Evolutionary conservation across 2,797 vertebrate genomes (phyloP).

Genomic region (Miichthys miiuy): DNA sequence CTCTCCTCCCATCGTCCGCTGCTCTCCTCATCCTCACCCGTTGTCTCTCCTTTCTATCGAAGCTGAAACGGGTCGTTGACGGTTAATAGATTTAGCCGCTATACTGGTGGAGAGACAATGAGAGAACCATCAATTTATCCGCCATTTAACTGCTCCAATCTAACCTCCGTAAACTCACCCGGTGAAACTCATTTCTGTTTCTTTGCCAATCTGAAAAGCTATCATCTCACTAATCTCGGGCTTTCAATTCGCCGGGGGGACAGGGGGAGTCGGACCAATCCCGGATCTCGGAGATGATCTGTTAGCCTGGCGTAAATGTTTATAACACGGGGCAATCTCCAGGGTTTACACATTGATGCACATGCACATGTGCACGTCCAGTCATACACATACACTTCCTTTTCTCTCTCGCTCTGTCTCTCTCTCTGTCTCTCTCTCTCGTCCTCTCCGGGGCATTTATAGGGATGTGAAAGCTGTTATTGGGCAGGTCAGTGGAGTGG

Average conservation of each 20-base stretch:
- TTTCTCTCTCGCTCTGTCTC: constrained; percentile 7
- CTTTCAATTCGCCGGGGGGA: constrained; percentile 98
- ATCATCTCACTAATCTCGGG: constrained; percentile 98
- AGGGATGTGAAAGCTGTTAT: constrained; percentile 99
- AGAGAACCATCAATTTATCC: constrained; percentile 96
- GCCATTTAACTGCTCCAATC: constrained; percentile 97
- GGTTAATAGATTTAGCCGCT: constrained; percentile 97
- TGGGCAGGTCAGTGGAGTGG: constrained; percentile 98
- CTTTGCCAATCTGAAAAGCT: constrained; percentile 97
- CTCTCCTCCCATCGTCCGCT: background rate
- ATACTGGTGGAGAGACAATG: constrained; percentile 92
- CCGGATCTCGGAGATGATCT: constrained; percentile 97
- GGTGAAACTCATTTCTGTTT: constrained; percentile 98
- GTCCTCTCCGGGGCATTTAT: constrained; percentile 91
- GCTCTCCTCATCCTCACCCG: constrained; percentile 37
- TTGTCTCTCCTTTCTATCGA: constrained; percentile 38
- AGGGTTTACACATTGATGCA: constrained; percentile 73
- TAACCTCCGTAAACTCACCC: constrained; percentile 93
- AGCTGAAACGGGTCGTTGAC: constrained; percentile 89
- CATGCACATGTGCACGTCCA: constrained; percentile 41
- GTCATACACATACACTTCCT: constrained; percentile 28
- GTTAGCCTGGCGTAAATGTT: constrained; percentile 99
- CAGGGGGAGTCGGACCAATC: constrained; percentile 92
- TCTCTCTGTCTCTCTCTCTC: constrained; percentile 28
- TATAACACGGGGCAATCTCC: constrained; percentile 95